Conservation (phyloP, 2,797 vertebrate species). For the Acrocephalus scirpaceus region DNA sequence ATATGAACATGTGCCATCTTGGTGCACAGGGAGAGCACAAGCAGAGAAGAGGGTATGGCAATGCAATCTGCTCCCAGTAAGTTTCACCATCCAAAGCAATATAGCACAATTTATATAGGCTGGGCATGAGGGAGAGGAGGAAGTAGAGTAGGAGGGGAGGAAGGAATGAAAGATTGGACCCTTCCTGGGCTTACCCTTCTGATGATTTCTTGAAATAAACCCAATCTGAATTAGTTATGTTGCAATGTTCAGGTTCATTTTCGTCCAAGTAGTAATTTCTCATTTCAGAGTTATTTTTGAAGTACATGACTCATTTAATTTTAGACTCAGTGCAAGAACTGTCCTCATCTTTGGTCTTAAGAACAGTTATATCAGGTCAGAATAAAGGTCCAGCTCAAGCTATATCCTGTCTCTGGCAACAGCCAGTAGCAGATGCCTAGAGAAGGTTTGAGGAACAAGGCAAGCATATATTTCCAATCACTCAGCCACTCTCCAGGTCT, state of each 20-base stretch:
- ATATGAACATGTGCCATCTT: neutral
- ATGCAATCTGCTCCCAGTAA: neutral
- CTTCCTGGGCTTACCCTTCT: neutral
- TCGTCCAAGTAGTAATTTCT: conserved; percentile 5
- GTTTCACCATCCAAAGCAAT: neutral
- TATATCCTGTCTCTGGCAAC: neutral
- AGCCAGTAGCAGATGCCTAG: neutral
- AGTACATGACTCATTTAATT: neutral
- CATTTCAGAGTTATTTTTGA: neutral
- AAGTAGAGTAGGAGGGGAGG: neutral
- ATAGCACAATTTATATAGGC: neutral
- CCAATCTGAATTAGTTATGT: neutral
- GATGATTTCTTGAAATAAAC: neutral
- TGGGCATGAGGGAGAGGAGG: neutral
- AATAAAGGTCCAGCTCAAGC: neutral
- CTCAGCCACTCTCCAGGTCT: neutral
- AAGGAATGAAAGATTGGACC: neutral
- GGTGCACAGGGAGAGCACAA: neutral
- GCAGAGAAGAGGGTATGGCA: neutral
- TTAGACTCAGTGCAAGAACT: neutral
- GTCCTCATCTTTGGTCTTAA: conserved; percentile 2
- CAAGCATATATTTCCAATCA: neutral
- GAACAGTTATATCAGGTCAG: conserved; percentile 11
- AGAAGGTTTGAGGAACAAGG: neutral
- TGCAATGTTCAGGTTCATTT: neutral